Conservation (phyloP, 2,888 invertebrate genomes). For the Patella depressa region DNA sequence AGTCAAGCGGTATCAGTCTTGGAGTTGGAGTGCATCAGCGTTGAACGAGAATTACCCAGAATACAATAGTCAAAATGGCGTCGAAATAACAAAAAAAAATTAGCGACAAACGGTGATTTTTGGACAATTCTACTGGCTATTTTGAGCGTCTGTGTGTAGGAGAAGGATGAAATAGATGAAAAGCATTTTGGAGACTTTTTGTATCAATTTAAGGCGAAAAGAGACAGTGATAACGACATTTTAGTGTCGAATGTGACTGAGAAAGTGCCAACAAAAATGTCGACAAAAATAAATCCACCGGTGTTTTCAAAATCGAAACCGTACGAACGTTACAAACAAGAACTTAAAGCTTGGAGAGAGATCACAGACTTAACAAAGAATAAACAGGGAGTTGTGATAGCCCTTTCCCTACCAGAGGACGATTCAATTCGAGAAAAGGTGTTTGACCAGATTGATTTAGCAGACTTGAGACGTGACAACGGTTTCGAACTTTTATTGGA, state of each 20-base stretch:
- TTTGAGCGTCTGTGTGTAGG: conserved; percentile 3
- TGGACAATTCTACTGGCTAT: background rate
- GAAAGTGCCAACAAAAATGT: background rate
- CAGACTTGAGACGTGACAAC: background rate
- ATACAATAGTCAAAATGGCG: conserved; percentile 1
- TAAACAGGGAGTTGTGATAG: background rate
- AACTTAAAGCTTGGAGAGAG: background rate
- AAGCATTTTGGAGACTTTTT: background rate
- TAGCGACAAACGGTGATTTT: background rate
- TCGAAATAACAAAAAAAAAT: background rate
- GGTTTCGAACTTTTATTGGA: background rate
- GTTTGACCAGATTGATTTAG: conserved; percentile 7
- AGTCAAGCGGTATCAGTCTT: conserved; percentile 3
- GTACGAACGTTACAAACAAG: conserved; percentile 9
- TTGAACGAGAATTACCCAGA: conserved; percentile 6
- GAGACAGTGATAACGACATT: background rate
- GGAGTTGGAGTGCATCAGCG: background rate
- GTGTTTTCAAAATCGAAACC: background rate
- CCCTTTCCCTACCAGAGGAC: conserved; percentile 3
- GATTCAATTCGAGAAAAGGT: conserved; percentile 8
- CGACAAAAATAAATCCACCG: background rate
- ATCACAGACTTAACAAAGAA: background rate
- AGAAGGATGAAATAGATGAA: background rate
- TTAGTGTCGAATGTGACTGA: conserved; percentile 3
- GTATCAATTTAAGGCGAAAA: conserved; percentile 1